phyloP scores from a whole-genome alignment of 35 echinoderm and acorn worm species.

The Patiria miniata region DNA sequence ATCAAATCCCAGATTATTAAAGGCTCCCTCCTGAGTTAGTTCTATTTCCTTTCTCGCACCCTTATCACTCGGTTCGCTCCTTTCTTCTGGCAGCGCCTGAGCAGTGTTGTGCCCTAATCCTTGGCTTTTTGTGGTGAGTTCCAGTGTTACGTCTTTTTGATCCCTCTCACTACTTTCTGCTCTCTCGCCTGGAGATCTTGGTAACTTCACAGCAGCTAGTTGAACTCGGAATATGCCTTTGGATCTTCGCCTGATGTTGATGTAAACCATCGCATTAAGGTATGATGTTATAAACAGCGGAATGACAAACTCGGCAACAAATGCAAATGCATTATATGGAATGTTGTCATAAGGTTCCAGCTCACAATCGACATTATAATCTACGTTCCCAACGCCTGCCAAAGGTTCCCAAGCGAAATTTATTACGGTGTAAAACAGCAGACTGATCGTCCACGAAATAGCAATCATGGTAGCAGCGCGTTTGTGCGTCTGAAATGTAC shows the following conservation, averaged over 20 bases:
- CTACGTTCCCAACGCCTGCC: not conserved
- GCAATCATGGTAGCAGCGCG: slow-evolving; percentile 29
- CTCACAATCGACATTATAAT: slow-evolving; percentile 46
- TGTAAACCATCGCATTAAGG: slow-evolving; percentile 56
- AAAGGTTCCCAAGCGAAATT: slow-evolving; percentile 38
- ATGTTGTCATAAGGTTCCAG: slow-evolving; percentile 26
- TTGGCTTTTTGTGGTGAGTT: too few species aligned
- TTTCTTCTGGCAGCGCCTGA: too few species aligned
- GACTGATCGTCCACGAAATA: not conserved
- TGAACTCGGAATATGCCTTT: slow-evolving; percentile 7
- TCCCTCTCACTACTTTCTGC: too few species aligned
- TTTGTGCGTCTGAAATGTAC: slow-evolving; percentile 54
- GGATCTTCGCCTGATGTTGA: slow-evolving; percentile 51
- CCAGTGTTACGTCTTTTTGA: too few species aligned
- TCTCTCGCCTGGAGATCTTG: too few species aligned
- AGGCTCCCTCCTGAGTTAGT: too few species aligned
- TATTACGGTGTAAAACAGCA: not conserved
- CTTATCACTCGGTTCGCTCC: too few species aligned
- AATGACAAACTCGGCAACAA: slow-evolving; percentile 52
- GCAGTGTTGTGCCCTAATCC: too few species aligned
- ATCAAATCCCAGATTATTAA: too few species aligned
- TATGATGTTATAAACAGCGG: slow-evolving; percentile 45
- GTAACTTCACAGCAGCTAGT: too few species aligned
- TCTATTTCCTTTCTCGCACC: too few species aligned
- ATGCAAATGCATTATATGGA: slow-evolving; percentile 17